Conservation (phyloP, 2,113 vertebrate genomes). For the Nibea coibor region DNA sequence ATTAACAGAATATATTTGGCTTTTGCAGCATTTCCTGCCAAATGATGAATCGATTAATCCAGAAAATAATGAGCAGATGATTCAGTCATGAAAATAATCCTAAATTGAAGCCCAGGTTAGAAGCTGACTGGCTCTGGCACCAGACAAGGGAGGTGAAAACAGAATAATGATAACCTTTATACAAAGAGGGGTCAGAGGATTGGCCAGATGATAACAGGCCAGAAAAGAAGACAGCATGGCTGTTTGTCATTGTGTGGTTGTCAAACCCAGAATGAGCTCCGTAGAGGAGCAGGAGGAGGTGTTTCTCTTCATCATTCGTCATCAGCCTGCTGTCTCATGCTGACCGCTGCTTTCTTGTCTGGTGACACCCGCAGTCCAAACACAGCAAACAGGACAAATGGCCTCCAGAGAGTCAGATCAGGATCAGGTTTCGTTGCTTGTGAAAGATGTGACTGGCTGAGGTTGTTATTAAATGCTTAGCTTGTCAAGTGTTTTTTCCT, state of each 20-base stretch:
- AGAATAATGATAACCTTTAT: neutral
- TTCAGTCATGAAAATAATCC: neutral
- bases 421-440: conserved; percentile 47
- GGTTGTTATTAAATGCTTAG: conserved; percentile 24
- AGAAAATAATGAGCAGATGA: neutral
- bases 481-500: conserved; percentile 13
- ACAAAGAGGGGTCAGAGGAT: neutral
- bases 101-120: neutral
- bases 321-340: conserved; percentile 26
- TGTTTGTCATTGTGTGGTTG: neutral
- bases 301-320: conserved; percentile 8
- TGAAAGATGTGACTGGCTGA: neutral
- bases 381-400: conserved; percentile 28
- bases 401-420: conserved; percentile 29
- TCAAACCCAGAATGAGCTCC: neutral
- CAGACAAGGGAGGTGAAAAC: neutral
- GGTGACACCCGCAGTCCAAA: conserved; percentile 41
- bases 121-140: neutral
- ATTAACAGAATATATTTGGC: neutral
- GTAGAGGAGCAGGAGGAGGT: conserved; percentile 1
- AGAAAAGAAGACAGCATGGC: neutral
- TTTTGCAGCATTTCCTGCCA: neutral
- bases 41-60: too few species aligned
- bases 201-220: neutral
- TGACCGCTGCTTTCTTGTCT: conserved; percentile 13